A percentile compares a stretch with the other conserved stretches of the same genome.
phyloP scores from a whole-genome alignment of 2,797 vertebrate genomes.

The Masticophis lateralis region DNA sequence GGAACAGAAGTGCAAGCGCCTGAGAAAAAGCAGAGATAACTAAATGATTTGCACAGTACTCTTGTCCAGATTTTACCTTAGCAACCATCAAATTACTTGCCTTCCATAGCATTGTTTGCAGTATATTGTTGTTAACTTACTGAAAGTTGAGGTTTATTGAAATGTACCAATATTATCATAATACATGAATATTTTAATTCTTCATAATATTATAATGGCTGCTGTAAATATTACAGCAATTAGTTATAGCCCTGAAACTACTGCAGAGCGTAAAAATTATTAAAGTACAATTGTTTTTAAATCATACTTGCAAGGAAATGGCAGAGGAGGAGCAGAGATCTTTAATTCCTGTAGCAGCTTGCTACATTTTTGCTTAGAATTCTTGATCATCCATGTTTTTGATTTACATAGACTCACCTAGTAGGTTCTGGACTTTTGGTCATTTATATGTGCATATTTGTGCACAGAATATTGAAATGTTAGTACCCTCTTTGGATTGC shows the following conservation, averaged over 20 bases:
- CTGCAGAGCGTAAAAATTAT: background rate
- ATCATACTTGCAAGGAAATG: background rate
- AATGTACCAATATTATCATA: too few species aligned
- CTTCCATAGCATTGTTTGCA: too few species aligned
- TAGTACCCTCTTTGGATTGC: background rate
- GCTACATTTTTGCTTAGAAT: background rate
- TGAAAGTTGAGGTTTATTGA: too few species aligned
- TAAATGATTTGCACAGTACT: background rate
- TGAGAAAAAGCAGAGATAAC: conserved; percentile 39
- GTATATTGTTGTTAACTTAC: too few species aligned
- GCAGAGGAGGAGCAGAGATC: background rate
- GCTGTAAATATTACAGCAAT: background rate
- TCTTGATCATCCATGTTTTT: background rate
- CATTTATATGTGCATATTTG: background rate
- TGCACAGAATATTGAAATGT: background rate
- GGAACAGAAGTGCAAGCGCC: conserved; percentile 68
- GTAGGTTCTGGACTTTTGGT: background rate
- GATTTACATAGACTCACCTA: background rate
- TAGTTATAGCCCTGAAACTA: background rate
- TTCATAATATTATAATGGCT: too few species aligned
- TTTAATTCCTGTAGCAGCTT: background rate
- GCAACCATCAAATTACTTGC: background rate
- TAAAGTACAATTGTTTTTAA: background rate
- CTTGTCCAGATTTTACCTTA: background rate
- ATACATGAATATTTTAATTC: too few species aligned